Base-by-base conservation (phyloP, 2,888 invertebrate genomes). In the Ischnura elegans region DNA sequence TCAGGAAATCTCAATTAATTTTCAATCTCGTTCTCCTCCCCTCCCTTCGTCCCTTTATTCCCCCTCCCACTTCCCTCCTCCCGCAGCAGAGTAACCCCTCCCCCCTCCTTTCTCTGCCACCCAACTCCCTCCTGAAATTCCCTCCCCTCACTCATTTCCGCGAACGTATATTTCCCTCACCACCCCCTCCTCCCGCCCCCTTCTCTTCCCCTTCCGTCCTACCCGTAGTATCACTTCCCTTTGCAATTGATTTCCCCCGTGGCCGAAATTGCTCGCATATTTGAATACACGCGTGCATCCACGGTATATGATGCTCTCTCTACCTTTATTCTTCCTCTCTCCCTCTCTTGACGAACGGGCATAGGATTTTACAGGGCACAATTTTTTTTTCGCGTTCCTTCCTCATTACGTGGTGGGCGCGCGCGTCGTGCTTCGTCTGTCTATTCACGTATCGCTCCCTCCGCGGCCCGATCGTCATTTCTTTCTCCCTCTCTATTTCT, bases 1-100 rank as follows among this genome's bases (percentile, higher is more conserved):
- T 90, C 90, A 90, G 90, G 90, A 90, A 90, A 90, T 90, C 90
- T 90, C 90, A 90, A 90, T 90, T 90, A 90, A 90, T 90, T 90
- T 90, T 66, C 90, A 90, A 90, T 90, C 90, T 90, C 66, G 55
- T 36, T 36, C 90, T 36, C 87, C 51, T 87, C 47, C 36, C 87
- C 87, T 36, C 3, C 87, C 16, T 66, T 8, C 76, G 10, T 25
- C 21, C 76, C n/a, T 25, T 13, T 16, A 76, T 6, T 10, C 25
- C 76, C 87, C 47, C n/a, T 51, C 55, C 46, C 51, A 10, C 13
- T 87, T 36, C 16, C 13, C 47, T 47, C 47, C 47, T 47, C 47
- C 5, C 47, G 47, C 47, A 8, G 6, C 47, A n/a, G n/a, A n/a
- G 47, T 47, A 47, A 45, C 51, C 36, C 10, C 87, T 6, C 29